These are phyloP conservation scores for Crotalus tigris DNA, from an alignment of 2,113 vertebrate species.

Conservation along the genomic window DNA sequence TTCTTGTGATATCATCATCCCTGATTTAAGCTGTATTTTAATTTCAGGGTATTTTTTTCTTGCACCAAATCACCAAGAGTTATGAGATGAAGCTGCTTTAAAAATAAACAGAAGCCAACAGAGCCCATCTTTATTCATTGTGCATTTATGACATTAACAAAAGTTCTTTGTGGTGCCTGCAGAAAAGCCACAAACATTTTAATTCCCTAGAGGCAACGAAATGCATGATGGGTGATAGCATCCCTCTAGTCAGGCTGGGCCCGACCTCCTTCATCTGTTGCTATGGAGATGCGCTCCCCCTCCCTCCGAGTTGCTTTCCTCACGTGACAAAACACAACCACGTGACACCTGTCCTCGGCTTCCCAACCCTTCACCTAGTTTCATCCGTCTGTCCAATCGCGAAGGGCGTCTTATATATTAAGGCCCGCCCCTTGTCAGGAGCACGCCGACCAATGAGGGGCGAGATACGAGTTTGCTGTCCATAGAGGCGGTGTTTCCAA, in stretches of 20 bases:
- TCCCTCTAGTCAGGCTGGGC: not conserved
- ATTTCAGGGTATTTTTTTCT: not conserved
- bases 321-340: constrained; percentile 60
- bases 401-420: rapidly evolving
- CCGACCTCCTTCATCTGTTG: constrained; percentile 3
- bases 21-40: not conserved
- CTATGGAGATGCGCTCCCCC: not conserved
- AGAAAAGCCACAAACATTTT: not conserved
- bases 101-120: not conserved
- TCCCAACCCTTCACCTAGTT: too few relatives aligned
- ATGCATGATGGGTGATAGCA: not conserved
- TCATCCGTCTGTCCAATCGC: not conserved
- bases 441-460: not conserved
- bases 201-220: not conserved
- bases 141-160: not conserved
- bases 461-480: not conserved
- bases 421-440: constrained; percentile 30
- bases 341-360: constrained; percentile 7
- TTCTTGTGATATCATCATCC: not conserved
- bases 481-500: not conserved
- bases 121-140: not conserved
- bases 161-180: not conserved
- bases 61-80: not conserved
- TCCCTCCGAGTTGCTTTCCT: not conserved
- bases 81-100: not conserved